A percentile compares a stretch with the other conserved stretches of the same genome.
Conservation (phyloP, 2,888 invertebrate species). For the Orthonychiurus folsomi region DNA sequence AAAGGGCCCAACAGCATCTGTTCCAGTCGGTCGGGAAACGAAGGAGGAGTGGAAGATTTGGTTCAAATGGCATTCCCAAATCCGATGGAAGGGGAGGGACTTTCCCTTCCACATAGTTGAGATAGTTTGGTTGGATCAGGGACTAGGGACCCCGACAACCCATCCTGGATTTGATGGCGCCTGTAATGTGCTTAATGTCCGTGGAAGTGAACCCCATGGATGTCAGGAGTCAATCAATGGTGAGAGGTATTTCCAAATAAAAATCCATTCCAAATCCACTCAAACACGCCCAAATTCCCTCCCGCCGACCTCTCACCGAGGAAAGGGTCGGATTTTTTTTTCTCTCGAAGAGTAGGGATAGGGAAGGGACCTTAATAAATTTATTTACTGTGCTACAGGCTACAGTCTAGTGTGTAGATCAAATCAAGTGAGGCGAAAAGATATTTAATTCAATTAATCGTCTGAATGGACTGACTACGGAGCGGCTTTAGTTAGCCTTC, state of each 20-base stretch:
- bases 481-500: too few species aligned
- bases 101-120: background rate
- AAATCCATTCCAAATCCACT: too few species aligned
- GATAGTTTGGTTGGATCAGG: background rate
- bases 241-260: conserved; percentile 1
- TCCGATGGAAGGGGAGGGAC: background rate
- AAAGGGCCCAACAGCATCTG: too few species aligned
- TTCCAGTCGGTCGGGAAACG: background rate
- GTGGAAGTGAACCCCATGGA: background rate
- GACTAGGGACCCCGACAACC: background rate
- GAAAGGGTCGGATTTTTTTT: too few species aligned
- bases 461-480: too few species aligned
- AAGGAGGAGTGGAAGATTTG: background rate
- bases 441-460: too few species aligned
- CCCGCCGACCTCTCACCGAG: background rate
- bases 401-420: too few species aligned
- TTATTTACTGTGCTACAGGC: too few species aligned
- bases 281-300: too few species aligned
- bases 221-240: background rate
- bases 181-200: background rate
- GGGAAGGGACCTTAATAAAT: too few species aligned
- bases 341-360: too few species aligned
- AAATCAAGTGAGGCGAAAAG: too few species aligned
- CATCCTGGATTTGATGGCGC: background rate
- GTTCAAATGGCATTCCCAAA: background rate